These are phyloP conservation scores for Drosophila pandora DNA, from an alignment of 1,140 invertebrate genomes.

Conservation along the genomic window DNA sequence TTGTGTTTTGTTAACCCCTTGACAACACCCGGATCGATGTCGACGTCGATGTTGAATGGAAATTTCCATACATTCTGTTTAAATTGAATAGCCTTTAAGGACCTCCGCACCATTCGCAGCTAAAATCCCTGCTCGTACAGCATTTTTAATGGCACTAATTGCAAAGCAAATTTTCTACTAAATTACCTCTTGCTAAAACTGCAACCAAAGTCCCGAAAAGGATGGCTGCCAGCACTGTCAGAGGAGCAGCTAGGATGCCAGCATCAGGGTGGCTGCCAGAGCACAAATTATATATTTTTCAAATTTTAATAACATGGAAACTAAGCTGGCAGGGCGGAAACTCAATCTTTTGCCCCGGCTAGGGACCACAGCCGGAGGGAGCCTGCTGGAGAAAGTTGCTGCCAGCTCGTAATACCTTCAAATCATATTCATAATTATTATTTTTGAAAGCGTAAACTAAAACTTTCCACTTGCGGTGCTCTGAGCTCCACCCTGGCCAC, in stretches of 20 bases:
- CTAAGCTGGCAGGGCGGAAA: constrained; percentile 28
- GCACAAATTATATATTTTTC: constrained; percentile 73
- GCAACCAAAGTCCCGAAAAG: constrained; percentile 34
- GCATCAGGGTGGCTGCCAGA: constrained; percentile 3
- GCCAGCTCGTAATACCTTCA: constrained; percentile 31
- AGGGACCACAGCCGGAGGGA: neutral
- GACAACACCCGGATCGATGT: constrained; percentile 38
- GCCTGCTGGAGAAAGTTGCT: constrained; percentile 11
- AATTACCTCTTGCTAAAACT: constrained; percentile 72
- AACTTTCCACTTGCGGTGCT: constrained; percentile 39
- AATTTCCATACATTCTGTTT: constrained; percentile 4
- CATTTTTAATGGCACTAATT: constrained; percentile 79
- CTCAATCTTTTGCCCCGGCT: constrained; percentile 17
- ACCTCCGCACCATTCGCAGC: neutral
- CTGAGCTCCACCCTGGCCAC: neutral
- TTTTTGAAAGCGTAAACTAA: constrained; percentile 67
- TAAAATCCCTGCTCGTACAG: constrained; percentile 32
- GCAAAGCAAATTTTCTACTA: constrained; percentile 81
- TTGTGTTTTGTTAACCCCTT: constrained; percentile 40
- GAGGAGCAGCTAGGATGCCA: neutral
- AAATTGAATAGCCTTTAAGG: constrained; percentile 24
- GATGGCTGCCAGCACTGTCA: constrained; percentile 18
- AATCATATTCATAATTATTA: constrained; percentile 79
- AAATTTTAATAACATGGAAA: constrained; percentile 71
- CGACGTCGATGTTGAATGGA: constrained; percentile 31